phyloP scores from a whole-genome alignment of 2,797 vertebrate species.

The Threskiornis aethiopicus region DNA sequence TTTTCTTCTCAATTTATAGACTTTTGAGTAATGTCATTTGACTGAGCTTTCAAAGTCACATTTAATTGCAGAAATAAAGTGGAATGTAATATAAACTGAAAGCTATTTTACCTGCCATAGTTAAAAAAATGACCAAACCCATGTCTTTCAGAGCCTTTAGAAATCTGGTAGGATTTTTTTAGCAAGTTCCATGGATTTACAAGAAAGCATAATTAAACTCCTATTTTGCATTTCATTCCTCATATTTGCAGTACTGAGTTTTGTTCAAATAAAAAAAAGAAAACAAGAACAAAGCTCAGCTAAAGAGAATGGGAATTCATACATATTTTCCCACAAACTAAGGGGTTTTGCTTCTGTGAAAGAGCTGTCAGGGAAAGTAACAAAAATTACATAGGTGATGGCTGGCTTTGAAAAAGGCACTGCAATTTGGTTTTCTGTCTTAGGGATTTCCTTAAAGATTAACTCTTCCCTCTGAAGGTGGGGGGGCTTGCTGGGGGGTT shows the following conservation, averaged over 20 bases:
- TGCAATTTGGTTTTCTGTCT: not conserved
- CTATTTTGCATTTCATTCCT: not conserved
- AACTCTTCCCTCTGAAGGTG: not conserved
- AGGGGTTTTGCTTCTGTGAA: not conserved
- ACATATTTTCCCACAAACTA: not conserved
- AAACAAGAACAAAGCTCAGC: not conserved
- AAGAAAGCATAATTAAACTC: not conserved
- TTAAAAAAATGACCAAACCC: not conserved
- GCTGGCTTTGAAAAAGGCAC: not conserved
- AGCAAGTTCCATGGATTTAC: not conserved
- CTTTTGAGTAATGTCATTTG: not conserved
- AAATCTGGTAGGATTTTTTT: not conserved
- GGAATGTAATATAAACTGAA: not conserved
- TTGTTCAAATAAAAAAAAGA: not conserved
- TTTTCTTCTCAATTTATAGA: not conserved
- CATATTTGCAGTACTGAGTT: not conserved
- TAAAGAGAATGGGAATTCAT: not conserved
- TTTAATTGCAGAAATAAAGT: not conserved
- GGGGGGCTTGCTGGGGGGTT: not conserved
- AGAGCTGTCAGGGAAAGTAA: not conserved
- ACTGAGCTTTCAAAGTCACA: not conserved
- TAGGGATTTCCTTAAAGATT: not conserved
- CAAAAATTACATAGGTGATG: not conserved
- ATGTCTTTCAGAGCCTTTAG: not conserved
- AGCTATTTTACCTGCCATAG: not conserved